Evolutionary conservation across 2,113 vertebrate genomes (phyloP).

Genomic region (Phaethon lepturus): DNA sequence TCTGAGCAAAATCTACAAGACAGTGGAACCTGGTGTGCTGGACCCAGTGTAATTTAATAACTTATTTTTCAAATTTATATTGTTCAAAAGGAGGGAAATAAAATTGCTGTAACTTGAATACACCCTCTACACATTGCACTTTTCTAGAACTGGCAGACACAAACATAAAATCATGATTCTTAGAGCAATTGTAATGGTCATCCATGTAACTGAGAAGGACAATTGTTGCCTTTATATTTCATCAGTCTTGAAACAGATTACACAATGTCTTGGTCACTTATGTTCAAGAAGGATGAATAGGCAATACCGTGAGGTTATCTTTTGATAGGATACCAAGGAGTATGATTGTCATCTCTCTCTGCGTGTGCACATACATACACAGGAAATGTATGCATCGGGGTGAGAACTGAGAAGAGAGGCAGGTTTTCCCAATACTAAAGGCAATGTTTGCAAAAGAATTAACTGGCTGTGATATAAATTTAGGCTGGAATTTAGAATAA

Average conservation of each 20-base stretch:
- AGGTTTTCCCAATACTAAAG: background rate
- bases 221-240: background rate
- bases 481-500: background rate
- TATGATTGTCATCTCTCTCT: background rate
- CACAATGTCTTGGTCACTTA: background rate
- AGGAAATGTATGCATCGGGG: background rate
- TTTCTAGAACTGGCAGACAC: background rate
- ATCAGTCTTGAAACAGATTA: background rate
- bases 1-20: constrained; percentile 85
- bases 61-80: background rate
- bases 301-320: background rate
- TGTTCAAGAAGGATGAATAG: background rate
- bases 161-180: background rate
- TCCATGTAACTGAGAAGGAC: background rate
- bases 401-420: background rate
- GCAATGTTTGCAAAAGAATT: background rate
- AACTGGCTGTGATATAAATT: background rate
- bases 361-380: background rate
- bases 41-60: constrained; percentile 30
- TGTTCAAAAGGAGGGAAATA: background rate
- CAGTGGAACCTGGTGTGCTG: constrained; percentile 36
- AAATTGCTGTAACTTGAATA: background rate
- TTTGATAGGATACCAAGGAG: background rate
- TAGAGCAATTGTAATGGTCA: background rate
- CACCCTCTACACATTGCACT: constrained; percentile 14